These are phyloP conservation scores for Parapsyche elsis DNA, from an alignment of 1,140 invertebrate genomes.

Conservation along the genomic window DNA sequence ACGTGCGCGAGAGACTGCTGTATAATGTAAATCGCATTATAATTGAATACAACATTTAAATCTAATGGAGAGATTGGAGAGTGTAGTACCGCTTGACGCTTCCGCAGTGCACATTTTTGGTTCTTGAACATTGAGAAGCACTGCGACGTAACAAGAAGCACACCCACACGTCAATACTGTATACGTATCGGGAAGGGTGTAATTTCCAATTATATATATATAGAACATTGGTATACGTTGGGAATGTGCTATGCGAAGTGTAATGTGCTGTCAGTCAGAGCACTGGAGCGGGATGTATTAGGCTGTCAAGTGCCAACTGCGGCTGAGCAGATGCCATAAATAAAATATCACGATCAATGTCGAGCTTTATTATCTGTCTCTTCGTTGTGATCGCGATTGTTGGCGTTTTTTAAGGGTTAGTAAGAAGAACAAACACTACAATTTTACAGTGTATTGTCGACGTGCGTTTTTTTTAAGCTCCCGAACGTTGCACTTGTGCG, in stretches of 20 bases:
- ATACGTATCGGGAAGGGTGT: background rate
- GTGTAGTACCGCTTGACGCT: too few relatives aligned
- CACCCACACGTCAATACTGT: background rate
- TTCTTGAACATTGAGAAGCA: background rate
- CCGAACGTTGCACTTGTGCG: background rate
- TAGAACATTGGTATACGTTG: background rate
- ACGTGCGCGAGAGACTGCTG: too few relatives aligned
- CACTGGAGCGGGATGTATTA: conserved; percentile 39
- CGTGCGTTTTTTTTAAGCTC: background rate
- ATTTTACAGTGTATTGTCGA: background rate
- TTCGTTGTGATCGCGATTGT: conserved; percentile 1
- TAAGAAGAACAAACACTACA: background rate
- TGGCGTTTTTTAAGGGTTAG: background rate
- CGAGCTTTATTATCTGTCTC: background rate
- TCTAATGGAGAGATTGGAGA: too few relatives aligned
- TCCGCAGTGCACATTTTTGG: background rate
- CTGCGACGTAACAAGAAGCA: too few relatives aligned
- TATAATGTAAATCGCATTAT: too few relatives aligned
- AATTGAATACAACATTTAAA: too few relatives aligned
- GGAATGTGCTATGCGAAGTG: conserved; percentile 27
- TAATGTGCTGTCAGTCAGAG: conserved; percentile 42
- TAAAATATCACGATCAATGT: conserved; percentile 36
- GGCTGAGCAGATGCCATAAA: conserved; percentile 33
- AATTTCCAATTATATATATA: background rate
- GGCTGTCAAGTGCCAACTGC: conserved; percentile 32